phyloP scores from a whole-genome alignment of 2,888 invertebrate species.

The Trachelus iudaicus region DNA sequence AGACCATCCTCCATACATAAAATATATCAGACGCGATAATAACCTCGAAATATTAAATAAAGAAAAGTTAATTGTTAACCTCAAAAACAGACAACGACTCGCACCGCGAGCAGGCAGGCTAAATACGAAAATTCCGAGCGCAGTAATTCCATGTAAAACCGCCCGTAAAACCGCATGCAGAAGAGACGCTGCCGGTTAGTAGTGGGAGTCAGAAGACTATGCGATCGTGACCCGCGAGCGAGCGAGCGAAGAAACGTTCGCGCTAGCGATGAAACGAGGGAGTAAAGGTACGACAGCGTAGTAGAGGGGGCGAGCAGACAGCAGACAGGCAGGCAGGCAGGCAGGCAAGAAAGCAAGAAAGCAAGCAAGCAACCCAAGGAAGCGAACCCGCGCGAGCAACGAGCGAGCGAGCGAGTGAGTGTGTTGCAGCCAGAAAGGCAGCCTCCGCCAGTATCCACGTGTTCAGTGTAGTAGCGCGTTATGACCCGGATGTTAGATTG shows the following conservation, averaged over 20 bases:
- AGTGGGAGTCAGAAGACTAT: conserved; percentile 36
- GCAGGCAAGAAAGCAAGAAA: too few relatives aligned
- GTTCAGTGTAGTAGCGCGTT: conserved; percentile 66
- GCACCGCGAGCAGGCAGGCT: not conserved
- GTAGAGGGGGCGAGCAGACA: conserved; percentile 21
- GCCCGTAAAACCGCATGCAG: conserved; percentile 25
- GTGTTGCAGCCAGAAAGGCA: conserved; percentile 42
- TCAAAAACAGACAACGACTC: not conserved
- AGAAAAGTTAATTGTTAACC: not conserved
- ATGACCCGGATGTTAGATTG: conserved; percentile 67
- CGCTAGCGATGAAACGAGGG: conserved; percentile 15
- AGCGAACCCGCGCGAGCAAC: conserved; percentile 15
- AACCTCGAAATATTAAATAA: not conserved
- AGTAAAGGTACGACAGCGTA: conserved; percentile 15
- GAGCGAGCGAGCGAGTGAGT: conserved; percentile 14
- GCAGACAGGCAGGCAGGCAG: conserved; percentile 41
- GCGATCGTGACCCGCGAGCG: conserved; percentile 25
- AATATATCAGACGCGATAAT: not conserved
- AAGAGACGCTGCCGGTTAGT: conserved; percentile 24
- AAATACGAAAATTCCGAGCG: conserved; percentile 1
- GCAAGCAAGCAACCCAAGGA: conserved; percentile 5
- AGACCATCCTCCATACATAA: not conserved
- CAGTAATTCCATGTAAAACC: not conserved
- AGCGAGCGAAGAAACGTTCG: conserved; percentile 16
- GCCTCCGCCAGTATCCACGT: conserved; percentile 63